Conservation (phyloP, 2,888 invertebrate species). For the Hyposoter didymator region DNA sequence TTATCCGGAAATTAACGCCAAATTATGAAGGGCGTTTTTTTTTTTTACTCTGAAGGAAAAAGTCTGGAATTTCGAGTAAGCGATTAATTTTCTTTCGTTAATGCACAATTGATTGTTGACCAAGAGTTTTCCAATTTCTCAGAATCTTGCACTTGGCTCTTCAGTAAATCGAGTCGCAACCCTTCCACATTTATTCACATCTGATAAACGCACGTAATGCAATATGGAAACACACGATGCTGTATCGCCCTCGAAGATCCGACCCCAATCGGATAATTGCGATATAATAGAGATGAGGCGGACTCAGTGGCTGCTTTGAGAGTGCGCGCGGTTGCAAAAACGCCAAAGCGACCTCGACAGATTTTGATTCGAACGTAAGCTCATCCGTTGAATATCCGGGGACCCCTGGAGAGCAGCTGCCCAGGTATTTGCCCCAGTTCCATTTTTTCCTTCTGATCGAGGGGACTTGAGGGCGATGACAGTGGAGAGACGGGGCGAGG, state of each 20-base stretch:
- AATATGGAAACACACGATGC: neutral
- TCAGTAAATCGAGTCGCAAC: slow-evolving; percentile 2
- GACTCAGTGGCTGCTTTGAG: slow-evolving; percentile 59
- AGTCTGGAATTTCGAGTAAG: neutral
- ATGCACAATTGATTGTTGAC: neutral
- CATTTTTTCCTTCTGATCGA: slow-evolving; percentile 53
- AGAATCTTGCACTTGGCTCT: slow-evolving; percentile 16
- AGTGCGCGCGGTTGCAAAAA: slow-evolving; percentile 69
- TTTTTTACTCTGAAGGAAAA: neutral
- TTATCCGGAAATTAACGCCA: neutral
- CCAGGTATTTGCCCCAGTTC: slow-evolving; percentile 76
- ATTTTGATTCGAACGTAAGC: slow-evolving; percentile 41
- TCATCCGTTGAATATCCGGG: slow-evolving; percentile 44
- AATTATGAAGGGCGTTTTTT: neutral
- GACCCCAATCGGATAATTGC: slow-evolving; percentile 72
- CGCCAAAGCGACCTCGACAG: slow-evolving; percentile 72
- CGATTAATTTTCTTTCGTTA: slow-evolving; percentile 23
- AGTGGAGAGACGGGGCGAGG: slow-evolving; percentile 38
- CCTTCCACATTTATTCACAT: slow-evolving; percentile 27
- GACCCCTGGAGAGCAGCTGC: slow-evolving; percentile 77
- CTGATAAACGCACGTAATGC: neutral
- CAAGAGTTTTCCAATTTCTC: neutral
- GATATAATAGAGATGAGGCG: slow-evolving; percentile 73
- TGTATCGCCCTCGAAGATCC: slow-evolving; percentile 36
- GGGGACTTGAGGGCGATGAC: slow-evolving; percentile 54